Evolutionary conservation across 2,113 vertebrate species (phyloP).

Genomic region (Hippocampus barbouri): DNA sequence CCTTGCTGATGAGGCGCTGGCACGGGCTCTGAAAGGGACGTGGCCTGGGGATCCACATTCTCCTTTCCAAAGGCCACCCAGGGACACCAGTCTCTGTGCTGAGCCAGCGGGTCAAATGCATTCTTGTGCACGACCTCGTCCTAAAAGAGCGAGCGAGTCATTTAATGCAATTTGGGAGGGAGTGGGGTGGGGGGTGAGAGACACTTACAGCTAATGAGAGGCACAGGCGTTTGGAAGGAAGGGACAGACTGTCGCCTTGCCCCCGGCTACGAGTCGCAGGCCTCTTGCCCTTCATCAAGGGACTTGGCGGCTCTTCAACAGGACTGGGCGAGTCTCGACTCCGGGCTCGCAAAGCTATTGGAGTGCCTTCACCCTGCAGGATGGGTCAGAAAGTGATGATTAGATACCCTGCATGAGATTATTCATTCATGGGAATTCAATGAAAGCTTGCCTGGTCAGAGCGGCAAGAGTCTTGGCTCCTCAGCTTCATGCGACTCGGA

Average conservation of each 20-base stretch:
- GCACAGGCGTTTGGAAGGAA: conserved; percentile 79
- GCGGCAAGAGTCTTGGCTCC: conserved; percentile 80
- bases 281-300: conserved; percentile 75
- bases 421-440: not conserved
- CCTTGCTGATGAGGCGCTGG: conserved; percentile 66
- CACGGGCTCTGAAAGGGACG: conserved; percentile 5
- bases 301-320: conserved; percentile 75
- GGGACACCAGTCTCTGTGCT: conserved; percentile 95
- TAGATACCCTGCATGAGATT: not conserved
- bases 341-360: conserved; percentile 61
- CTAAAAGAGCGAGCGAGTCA: conserved; percentile 48
- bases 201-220: conserved; percentile 83
- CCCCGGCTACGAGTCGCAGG: conserved; percentile 83
- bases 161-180: not conserved
- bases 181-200: not conserved
- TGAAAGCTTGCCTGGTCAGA: conserved; percentile 76
- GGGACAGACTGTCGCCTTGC: conserved; percentile 78
- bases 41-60: conserved; percentile 40
- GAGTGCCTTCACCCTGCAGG: conserved; percentile 71
- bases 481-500: conserved; percentile 83
- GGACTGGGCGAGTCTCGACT: conserved; percentile 80
- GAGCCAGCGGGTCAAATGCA: conserved; percentile 84
- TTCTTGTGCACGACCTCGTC: conserved; percentile 71
- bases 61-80: conserved; percentile 77
- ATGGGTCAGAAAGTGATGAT: conserved; percentile 3